Evolutionary conservation across 2,888 invertebrate species (phyloP).

Genomic region (Ptycholaimellus sp.): DNA sequence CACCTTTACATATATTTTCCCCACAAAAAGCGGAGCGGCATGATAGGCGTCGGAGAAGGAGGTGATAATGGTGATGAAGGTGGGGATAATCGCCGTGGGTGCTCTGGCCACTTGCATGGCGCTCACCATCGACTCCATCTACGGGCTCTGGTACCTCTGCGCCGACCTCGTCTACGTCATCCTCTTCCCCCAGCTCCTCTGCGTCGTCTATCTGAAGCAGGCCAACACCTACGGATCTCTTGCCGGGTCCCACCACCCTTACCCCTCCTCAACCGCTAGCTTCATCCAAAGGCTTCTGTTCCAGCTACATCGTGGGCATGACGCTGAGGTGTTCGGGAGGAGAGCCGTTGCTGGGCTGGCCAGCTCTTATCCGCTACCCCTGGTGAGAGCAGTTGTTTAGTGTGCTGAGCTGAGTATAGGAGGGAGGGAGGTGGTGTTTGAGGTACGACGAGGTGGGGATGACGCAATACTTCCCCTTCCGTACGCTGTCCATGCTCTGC

Average conservation of each 20-base stretch:
- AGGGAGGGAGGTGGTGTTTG: background rate
- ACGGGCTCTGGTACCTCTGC: conserved; percentile 82
- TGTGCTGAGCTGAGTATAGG: conserved; percentile 23
- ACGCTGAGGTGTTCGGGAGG: conserved; percentile 55
- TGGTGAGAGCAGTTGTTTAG: conserved; percentile 36
- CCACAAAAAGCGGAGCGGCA: conserved; percentile 1
- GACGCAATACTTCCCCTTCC: conserved; percentile 69
- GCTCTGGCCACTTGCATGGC: conserved; percentile 79
- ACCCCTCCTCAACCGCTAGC: background rate
- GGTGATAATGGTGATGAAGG: conserved; percentile 63
- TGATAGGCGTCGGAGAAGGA: conserved; percentile 76
- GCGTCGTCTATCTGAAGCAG: conserved; percentile 82
- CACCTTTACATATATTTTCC: too few species aligned
- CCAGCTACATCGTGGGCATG: conserved; percentile 14
- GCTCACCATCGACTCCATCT: conserved; percentile 82
- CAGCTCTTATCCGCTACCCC: conserved; percentile 61
- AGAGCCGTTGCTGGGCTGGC: conserved; percentile 55
- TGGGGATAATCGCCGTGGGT: conserved; percentile 68
- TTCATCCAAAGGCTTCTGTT: background rate
- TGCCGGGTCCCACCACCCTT: conserved; percentile 20
- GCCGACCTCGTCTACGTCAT: conserved; percentile 96
- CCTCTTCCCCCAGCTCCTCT: conserved; percentile 83
- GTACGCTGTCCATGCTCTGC: conserved; percentile 73
- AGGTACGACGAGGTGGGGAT: background rate
- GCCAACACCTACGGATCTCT: conserved; percentile 94